Conservation (phyloP, 2,888 invertebrate species). For the Philaethria dido region DNA sequence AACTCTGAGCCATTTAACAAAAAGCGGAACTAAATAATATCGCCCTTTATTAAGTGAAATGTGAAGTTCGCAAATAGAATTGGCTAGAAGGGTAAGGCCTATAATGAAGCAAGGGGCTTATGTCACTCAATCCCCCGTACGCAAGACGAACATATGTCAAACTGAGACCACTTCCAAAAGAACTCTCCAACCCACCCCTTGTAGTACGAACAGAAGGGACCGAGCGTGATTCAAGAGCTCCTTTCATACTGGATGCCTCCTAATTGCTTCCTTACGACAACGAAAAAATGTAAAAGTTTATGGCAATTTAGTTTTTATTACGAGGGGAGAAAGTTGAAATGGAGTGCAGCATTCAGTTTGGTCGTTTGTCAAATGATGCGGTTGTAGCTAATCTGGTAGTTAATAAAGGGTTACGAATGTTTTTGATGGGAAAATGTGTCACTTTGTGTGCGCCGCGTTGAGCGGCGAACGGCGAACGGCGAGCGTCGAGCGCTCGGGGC, state of each 20-base stretch:
- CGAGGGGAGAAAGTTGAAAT: constrained; percentile 40
- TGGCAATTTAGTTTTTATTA: constrained; percentile 51
- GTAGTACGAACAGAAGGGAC: constrained; percentile 22
- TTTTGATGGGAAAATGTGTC: constrained; percentile 51
- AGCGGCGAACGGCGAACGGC: neutral
- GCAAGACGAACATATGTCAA: constrained; percentile 76
- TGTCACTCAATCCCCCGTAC: constrained; percentile 74
- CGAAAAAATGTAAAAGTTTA: constrained; percentile 47
- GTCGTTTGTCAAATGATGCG: constrained; percentile 56
- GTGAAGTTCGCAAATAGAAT: constrained; percentile 72
- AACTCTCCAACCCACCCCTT: constrained; percentile 47
- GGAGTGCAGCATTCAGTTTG: constrained; percentile 31
- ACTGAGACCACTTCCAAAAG: constrained; percentile 52
- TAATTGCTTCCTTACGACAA: constrained; percentile 71
- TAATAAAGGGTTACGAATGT: constrained; percentile 53
- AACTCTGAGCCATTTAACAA: constrained; percentile 42
- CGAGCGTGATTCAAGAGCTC: constrained; percentile 51
- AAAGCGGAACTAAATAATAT: constrained; percentile 50
- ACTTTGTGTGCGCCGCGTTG: constrained; percentile 37
- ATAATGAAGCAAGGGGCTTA: constrained; percentile 80
- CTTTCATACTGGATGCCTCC: constrained; percentile 53
- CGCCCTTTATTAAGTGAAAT: constrained; percentile 60
- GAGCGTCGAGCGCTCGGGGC: neutral
- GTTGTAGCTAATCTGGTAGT: constrained; percentile 63
- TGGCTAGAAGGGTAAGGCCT: constrained; percentile 62